phyloP scores from a whole-genome alignment of 2,797 vertebrate genomes.

The Neomorphus geoffroyi region DNA sequence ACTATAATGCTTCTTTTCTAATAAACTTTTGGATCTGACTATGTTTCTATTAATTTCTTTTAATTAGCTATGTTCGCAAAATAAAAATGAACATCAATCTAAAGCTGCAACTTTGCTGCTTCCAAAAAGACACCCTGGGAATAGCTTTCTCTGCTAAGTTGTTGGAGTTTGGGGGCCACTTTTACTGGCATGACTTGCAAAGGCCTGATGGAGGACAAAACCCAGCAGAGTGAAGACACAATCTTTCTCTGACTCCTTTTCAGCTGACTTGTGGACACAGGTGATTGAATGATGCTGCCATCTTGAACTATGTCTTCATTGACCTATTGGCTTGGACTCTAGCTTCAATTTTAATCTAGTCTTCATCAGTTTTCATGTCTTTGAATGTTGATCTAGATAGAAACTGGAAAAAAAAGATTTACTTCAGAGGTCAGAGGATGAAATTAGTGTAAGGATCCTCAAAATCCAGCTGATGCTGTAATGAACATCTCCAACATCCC shows the following conservation, averaged over 20 bases:
- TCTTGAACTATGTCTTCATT: background rate
- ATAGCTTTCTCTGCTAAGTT: background rate
- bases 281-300: background rate
- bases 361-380: background rate
- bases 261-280: accelerated
- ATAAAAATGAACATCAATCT: slow-evolving; percentile 9
- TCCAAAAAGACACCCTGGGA: background rate
- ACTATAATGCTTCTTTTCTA: slow-evolving; percentile 65
- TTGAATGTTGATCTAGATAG: background rate
- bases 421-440: background rate
- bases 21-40: slow-evolving; percentile 59
- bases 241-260: background rate
- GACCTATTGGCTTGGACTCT: background rate
- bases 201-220: background rate
- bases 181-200: background rate
- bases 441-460: background rate
- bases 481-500: background rate
- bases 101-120: slow-evolving; percentile 14
- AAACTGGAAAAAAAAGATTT: background rate
- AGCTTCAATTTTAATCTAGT: background rate
- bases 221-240: background rate
- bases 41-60: slow-evolving; percentile 67
- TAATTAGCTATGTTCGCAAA: slow-evolving; percentile 65
- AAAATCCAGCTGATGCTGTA: background rate
- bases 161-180: background rate